Percentiles rank a stretch among this genome's conserved stretches.
Conservation (phyloP, 2,113 vertebrate genomes). For the Pheucticus melanocephalus region DNA sequence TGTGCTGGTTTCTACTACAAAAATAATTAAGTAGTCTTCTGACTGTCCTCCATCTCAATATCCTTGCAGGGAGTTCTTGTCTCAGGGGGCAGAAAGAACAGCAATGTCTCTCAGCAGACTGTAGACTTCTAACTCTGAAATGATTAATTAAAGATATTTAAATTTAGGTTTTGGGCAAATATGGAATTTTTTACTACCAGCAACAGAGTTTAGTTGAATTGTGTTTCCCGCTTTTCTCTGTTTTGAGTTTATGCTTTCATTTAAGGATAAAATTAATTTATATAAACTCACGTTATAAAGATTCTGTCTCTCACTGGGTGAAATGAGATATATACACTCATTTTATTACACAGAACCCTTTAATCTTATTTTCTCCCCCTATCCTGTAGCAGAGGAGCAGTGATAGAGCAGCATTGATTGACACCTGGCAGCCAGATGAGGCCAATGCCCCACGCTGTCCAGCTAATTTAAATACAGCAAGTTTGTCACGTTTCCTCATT, state of each 20-base stretch:
- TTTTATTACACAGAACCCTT: background rate
- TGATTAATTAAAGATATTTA: background rate
- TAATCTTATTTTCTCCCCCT: background rate
- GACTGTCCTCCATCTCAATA: background rate
- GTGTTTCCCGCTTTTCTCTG: background rate
- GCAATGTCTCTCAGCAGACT: background rate
- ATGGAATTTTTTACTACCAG: background rate
- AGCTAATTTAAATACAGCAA: background rate
- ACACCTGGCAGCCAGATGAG: fast-evolving
- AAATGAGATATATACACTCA: background rate
- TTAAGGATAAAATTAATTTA: background rate
- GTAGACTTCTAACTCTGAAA: background rate
- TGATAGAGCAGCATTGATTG: background rate
- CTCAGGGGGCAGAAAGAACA: background rate
- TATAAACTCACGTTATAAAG: background rate
- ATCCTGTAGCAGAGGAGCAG: background rate
- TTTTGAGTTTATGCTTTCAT: background rate
- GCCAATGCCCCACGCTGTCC: no score
- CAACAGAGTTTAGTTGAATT: background rate
- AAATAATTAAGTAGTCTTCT: background rate
- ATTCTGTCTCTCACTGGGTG: background rate
- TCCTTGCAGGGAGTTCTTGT: background rate
- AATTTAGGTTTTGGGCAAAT: background rate
- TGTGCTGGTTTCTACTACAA: background rate
- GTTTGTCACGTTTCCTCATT: background rate